These are phyloP conservation scores for Psococerastis gibbosa DNA, from an alignment of 2,888 invertebrate genomes.

Conservation along the genomic window DNA sequence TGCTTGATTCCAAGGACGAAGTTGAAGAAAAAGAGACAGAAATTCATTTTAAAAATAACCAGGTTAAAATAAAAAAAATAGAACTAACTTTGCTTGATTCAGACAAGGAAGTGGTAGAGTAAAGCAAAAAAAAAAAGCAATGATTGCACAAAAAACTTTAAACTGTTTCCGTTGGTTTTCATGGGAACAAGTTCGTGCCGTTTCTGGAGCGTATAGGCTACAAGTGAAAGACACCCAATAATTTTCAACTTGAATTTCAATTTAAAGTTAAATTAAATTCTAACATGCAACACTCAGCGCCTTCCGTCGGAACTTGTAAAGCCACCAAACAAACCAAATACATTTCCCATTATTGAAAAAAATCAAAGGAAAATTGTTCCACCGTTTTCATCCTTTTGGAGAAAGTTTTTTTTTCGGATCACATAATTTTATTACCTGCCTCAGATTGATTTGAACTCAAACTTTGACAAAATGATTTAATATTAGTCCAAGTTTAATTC, in stretches of 20 bases:
- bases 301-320: slow-evolving; percentile 4
- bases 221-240: slow-evolving; percentile 4
- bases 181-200: not conserved
- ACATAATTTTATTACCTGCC: too few relatives aligned
- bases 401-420: too few relatives aligned
- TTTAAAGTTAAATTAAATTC: slow-evolving; percentile 11
- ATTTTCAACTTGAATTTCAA: slow-evolving; percentile 10
- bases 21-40: too few relatives aligned
- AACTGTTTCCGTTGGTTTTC: not conserved
- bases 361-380: slow-evolving; percentile 5
- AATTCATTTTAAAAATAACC: too few relatives aligned
- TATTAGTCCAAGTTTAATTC: too few relatives aligned
- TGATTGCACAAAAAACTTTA: not conserved
- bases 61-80: too few relatives aligned
- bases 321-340: slow-evolving; percentile 1
- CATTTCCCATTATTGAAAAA: slow-evolving; percentile 5
- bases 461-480: too few relatives aligned
- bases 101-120: not conserved
- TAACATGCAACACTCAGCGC: slow-evolving; percentile 9
- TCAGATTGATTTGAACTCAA: too few relatives aligned
- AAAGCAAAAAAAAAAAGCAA: not conserved
- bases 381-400: too few relatives aligned
- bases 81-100: too few relatives aligned
- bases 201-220: not conserved
- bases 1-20: too few relatives aligned